A percentile compares a stretch with the other conserved stretches of the same genome.
These are phyloP conservation scores for Nephrocerus scutellatus DNA, from an alignment of 2,888 invertebrate species.

Conservation along the genomic window DNA sequence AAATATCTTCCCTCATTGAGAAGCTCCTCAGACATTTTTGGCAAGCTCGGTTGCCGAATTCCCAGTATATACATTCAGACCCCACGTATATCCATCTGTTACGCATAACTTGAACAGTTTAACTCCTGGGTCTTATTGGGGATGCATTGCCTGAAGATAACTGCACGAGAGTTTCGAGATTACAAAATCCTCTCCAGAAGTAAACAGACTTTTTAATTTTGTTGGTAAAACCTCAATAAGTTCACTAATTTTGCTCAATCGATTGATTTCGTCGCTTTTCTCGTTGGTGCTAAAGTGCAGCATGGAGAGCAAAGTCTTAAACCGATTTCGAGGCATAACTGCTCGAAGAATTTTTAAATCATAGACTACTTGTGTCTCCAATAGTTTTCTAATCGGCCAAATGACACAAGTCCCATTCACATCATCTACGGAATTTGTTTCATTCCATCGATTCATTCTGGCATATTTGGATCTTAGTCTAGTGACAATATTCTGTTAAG, in stretches of 20 bases:
- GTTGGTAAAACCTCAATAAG: constrained; percentile 17
- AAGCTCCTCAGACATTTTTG: too few relatives aligned
- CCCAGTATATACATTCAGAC: too few relatives aligned
- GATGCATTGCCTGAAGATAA: too few relatives aligned
- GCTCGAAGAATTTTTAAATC: constrained; percentile 19
- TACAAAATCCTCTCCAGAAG: constrained; percentile 24
- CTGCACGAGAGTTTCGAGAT: too few relatives aligned
- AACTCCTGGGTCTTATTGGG: too few relatives aligned
- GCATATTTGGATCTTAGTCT: constrained; percentile 24
- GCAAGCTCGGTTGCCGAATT: too few relatives aligned
- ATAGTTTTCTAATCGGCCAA: constrained; percentile 17
- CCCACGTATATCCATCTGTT: too few relatives aligned
- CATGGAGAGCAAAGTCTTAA: too few relatives aligned
- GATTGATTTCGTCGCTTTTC: constrained; percentile 12
- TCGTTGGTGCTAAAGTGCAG: constrained; percentile 21
- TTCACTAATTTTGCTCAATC: constrained; percentile 19
- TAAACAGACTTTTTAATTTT: constrained; percentile 22
- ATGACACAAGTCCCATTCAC: constrained; percentile 21
- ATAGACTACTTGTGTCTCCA: constrained; percentile 21
- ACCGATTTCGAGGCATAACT: constrained; percentile 21
- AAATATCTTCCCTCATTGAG: too few relatives aligned
- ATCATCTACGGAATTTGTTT: constrained; percentile 22
- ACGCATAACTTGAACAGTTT: too few relatives aligned
- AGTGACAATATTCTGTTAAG: too few relatives aligned
- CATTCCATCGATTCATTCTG: too few relatives aligned